Percentiles rank a stretch among this genome's conserved stretches.
These are phyloP conservation scores for Brachyistius frenatus DNA, from an alignment of 2,113 vertebrate genomes.

Conservation along the genomic window DNA sequence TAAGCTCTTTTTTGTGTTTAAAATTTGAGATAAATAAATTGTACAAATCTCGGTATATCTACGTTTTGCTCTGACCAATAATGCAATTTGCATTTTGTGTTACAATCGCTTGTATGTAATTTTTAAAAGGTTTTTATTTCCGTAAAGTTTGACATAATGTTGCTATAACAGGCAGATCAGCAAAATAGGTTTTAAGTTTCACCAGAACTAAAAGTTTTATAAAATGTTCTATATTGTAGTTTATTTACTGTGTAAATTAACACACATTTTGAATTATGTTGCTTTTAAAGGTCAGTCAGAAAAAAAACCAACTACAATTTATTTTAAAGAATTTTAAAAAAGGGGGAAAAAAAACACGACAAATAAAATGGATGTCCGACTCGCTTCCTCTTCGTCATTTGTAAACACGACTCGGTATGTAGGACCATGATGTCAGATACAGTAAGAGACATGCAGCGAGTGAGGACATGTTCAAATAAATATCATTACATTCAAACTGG, in stretches of 20 bases:
- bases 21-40: too few species aligned
- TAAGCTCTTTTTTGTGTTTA: not conserved
- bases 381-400: slow-evolving; percentile 53
- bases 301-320: not conserved
- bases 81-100: not conserved
- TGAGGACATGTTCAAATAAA: slow-evolving; percentile 76
- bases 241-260: not conserved
- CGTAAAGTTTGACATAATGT: not conserved
- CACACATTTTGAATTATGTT: not conserved
- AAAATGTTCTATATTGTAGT: not conserved
- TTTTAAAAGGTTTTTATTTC: not conserved
- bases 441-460: slow-evolving; percentile 68
- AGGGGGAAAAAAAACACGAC: not conserved
- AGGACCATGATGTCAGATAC: slow-evolving; percentile 72
- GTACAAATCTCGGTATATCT: not conserved
- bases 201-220: too few species aligned
- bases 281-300: not conserved
- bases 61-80: not conserved
- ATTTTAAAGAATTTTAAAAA: not conserved
- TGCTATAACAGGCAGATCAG: not conserved
- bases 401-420: slow-evolving; percentile 63
- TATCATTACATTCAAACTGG: slow-evolving; percentile 75
- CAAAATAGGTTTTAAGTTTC: too few species aligned
- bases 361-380: slow-evolving; percentile 27
- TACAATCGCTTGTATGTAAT: too few species aligned